phyloP scores from a whole-genome alignment of 2,888 invertebrate species.

The Synanthedon myopaeformis region DNA sequence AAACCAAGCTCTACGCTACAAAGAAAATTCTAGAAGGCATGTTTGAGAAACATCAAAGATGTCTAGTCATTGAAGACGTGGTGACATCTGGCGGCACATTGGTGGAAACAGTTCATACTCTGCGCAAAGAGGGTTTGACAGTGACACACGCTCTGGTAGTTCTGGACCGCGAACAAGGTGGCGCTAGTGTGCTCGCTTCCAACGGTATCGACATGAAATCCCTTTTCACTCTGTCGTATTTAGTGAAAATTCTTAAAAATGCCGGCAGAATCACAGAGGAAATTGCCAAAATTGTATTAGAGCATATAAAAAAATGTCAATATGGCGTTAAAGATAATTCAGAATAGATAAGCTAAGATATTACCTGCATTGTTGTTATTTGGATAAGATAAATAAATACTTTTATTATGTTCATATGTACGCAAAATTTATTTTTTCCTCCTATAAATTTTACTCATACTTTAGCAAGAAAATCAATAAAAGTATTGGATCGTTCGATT shows the following conservation, averaged over 20 bases:
- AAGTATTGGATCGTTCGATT: too few relatives aligned
- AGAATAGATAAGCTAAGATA: background rate
- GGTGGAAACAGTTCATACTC: slow-evolving; percentile 84
- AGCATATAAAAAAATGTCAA: slow-evolving; percentile 51
- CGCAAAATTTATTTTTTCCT: slow-evolving; percentile 62
- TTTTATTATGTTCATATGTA: slow-evolving; percentile 30
- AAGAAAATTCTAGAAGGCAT: slow-evolving; percentile 94
- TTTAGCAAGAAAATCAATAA: too few relatives aligned
- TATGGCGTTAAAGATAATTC: slow-evolving; percentile 21
- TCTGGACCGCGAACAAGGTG: slow-evolving; percentile 95
- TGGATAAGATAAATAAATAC: slow-evolving; percentile 28
- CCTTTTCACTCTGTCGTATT: slow-evolving; percentile 74
- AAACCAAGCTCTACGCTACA: slow-evolving; percentile 94
- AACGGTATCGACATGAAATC: slow-evolving; percentile 79
- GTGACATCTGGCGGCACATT: slow-evolving; percentile 93
- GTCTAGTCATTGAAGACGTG: slow-evolving; percentile 95
- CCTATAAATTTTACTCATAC: slow-evolving; percentile 5
- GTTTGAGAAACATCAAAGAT: slow-evolving; percentile 73
- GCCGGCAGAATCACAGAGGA: slow-evolving; percentile 72
- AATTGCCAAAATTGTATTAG: slow-evolving; percentile 44
- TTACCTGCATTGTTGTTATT: too few relatives aligned
- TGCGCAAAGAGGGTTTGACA: slow-evolving; percentile 72
- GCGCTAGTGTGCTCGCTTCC: slow-evolving; percentile 75
- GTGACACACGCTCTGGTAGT: slow-evolving; percentile 87
- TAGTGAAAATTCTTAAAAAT: slow-evolving; percentile 73